These are phyloP conservation scores for Caenorhabditis remanei DNA, from an alignment of 1,140 invertebrate genomes.

Conservation along the genomic window DNA sequence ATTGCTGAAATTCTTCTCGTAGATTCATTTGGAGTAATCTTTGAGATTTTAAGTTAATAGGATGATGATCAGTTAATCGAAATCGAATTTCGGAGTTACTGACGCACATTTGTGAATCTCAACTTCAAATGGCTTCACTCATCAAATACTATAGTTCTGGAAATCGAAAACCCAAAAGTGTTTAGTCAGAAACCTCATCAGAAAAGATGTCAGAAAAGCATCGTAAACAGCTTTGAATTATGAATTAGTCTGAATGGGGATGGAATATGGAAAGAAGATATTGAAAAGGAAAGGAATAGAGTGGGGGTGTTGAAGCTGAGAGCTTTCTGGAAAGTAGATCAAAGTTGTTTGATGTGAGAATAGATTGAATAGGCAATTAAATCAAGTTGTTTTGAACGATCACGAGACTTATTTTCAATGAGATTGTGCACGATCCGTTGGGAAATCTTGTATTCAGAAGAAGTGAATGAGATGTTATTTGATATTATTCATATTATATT, in stretches of 20 bases:
- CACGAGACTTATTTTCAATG: neutral
- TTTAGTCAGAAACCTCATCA: conserved; percentile 5
- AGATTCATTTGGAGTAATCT: neutral
- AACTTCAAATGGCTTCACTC: conserved; percentile 8
- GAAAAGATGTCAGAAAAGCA: neutral
- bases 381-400: neutral
- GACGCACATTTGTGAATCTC: neutral
- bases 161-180: neutral
- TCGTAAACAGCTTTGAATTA: conserved; percentile 40
- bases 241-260: neutral
- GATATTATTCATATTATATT: too few relatives aligned
- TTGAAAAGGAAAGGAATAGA: neutral
- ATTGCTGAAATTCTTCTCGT: neutral
- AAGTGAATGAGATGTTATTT: too few relatives aligned
- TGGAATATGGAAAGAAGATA: neutral
- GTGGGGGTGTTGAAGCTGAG: conserved; percentile 4
- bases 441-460: neutral
- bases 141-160: neutral
- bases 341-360: neutral
- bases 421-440: neutral
- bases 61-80: conserved; percentile 17
- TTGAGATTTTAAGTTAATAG: conserved; percentile 38
- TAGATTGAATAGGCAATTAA: neutral
- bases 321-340: neutral
- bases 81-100: neutral